Conservation (phyloP, 2,797 vertebrate species). For the Simalia tracyae region DNA sequence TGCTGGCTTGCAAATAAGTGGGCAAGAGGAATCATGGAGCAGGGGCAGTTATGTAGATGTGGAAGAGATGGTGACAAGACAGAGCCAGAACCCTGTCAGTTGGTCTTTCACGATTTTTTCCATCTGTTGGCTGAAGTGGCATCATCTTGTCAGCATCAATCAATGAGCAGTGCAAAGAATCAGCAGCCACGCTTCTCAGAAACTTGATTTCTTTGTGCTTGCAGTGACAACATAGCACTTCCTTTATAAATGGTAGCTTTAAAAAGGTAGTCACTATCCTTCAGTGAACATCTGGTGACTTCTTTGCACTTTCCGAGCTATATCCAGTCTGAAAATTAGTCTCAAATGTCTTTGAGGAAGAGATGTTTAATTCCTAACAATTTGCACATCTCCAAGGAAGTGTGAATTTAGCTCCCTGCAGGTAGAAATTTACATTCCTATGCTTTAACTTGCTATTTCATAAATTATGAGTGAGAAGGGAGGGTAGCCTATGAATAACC, state of each 20-base stretch:
- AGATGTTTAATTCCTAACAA: neutral
- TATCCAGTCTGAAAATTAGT: neutral
- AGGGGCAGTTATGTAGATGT: neutral
- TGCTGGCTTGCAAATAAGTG: too few species aligned
- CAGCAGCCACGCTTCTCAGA: neutral
- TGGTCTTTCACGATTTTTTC: neutral
- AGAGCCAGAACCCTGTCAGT: neutral
- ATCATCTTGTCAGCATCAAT: neutral
- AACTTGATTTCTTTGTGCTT: neutral
- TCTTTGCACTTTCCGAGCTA: neutral
- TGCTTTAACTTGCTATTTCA: neutral
- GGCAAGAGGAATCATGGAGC: neutral
- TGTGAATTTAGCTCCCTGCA: constrained; percentile 10
- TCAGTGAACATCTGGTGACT: neutral
- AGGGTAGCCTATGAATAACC: neutral
- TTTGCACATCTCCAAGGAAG: constrained; percentile 17
- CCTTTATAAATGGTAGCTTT: neutral
- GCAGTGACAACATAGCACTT: neutral
- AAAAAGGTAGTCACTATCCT: neutral
- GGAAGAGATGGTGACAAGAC: neutral
- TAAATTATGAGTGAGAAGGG: neutral
- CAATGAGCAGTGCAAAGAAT: neutral
- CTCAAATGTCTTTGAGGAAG: neutral
- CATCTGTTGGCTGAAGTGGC: neutral
- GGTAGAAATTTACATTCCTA: neutral